Evolutionary conservation across 2,113 vertebrate genomes (phyloP), one percentile per base, ranked within the genome.

Genomic region (Austrofundulus limnaeus): DNA sequence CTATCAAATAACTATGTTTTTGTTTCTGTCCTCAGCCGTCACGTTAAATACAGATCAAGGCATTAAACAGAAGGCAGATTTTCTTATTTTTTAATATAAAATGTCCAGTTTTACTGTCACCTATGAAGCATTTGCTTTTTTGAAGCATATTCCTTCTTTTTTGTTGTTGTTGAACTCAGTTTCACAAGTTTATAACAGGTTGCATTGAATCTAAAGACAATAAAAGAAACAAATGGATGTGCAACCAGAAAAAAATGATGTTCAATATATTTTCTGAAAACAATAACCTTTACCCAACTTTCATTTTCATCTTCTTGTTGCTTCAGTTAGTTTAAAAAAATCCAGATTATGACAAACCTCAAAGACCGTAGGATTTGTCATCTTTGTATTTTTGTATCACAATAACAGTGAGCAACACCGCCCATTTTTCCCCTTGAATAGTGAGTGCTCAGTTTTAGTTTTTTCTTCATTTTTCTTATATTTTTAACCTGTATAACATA

Each of bases 11-110:
- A 34, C 11, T 61, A 4, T 41, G 25, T 34, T 51, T 76, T 53
- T 59, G 5, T 21, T 12, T 61, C 38, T 48, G 5, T 7, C 43
- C 11, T 65, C 49, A 83, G 56, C 57, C 47, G 12, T 5, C 58
- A 63, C n/a, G n/a, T n/a, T n/a, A n/a, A n/a, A n/a, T n/a, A n/a
- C n/a, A n/a, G n/a, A n/a, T n/a, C n/a, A n/a, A n/a, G n/a, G n/a
- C n/a, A n/a, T n/a, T n/a, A n/a, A n/a, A n/a, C n/a, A n/a, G n/a
- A n/a, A n/a, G 54, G 62, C 51, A 68, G 55, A 47, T 52, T 34
- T 10, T 34, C 9, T 34, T 67, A 63, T 50, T 66, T 21, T 39
- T 52, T 45, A 11, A 7, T 39, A 38, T 39, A 21, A 55, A 24
- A 70, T 9, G 17, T 47, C 39, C 5, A 6, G 4, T 31, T 39